Percentiles rank a stretch among this genome's conserved stretches.
phyloP scores from a whole-genome alignment of 2,888 invertebrate genomes.

The Graphium colonna region DNA sequence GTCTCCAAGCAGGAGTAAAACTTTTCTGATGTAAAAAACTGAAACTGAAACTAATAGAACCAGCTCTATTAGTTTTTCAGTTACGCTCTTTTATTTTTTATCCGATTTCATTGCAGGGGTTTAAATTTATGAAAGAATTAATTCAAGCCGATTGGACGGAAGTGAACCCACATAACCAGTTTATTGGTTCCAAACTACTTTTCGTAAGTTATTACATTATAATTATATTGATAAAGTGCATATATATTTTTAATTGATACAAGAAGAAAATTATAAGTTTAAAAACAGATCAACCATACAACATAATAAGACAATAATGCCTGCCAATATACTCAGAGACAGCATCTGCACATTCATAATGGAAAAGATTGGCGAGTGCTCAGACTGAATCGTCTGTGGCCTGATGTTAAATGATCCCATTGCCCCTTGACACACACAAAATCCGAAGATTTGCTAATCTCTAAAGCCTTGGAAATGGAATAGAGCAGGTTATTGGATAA shows the following conservation, averaged over 20 bases:
- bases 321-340: neutral
- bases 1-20: too few relatives aligned
- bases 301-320: neutral
- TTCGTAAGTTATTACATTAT: constrained; percentile 40
- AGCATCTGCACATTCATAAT: too few relatives aligned
- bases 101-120: constrained; percentile 48
- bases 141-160: constrained; percentile 50
- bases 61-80: too few relatives aligned
- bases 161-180: constrained; percentile 35
- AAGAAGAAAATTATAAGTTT: neutral
- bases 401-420: too few relatives aligned
- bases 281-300: neutral
- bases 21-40: too few relatives aligned
- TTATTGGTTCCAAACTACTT: constrained; percentile 38
- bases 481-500: too few relatives aligned
- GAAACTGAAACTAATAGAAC: too few relatives aligned
- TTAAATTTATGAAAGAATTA: constrained; percentile 49
- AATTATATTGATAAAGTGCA: neutral
- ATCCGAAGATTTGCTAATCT: too few relatives aligned
- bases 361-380: neutral
- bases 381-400: too few relatives aligned
- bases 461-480: too few relatives aligned
- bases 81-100: too few relatives aligned
- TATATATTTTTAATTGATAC: neutral
- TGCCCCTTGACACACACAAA: too few relatives aligned